A percentile compares a stretch with the other conserved stretches of the same genome.
phyloP scores from a whole-genome alignment of 2,888 invertebrate species.

The Ichneumoninae sp. region DNA sequence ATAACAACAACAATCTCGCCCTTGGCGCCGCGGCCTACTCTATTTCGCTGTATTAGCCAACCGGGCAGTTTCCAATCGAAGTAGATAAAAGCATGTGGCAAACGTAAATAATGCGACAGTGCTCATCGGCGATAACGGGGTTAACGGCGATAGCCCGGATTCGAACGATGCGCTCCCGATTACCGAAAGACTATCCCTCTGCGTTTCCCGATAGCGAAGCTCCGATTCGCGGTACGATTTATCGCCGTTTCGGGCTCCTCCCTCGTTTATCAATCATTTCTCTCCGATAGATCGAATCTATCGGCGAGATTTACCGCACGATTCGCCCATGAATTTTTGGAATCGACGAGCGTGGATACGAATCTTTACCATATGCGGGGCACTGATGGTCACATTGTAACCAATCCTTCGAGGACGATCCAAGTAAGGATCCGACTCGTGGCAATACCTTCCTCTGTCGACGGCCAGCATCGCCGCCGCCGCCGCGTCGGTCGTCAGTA shows the following conservation, averaged over 20 bases:
- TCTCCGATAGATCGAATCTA: background rate
- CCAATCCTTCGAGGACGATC: slow-evolving; percentile 98
- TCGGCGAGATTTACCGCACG: background rate
- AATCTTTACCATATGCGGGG: slow-evolving; percentile 95
- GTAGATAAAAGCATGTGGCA: slow-evolving; percentile 61
- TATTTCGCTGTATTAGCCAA: slow-evolving; percentile 16
- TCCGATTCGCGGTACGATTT: background rate
- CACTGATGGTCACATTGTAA: slow-evolving; percentile 97
- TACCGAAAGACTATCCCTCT: slow-evolving; percentile 27
- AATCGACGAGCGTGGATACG: background rate
- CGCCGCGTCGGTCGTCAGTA: slow-evolving; percentile 91
- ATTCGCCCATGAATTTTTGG: background rate
- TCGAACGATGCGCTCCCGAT: slow-evolving; percentile 53
- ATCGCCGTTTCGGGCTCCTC: background rate
- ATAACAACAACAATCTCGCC: slow-evolving; percentile 20
- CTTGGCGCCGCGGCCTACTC: slow-evolving; percentile 7
- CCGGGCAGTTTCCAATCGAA: slow-evolving; percentile 68
- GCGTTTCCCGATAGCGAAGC: slow-evolving; percentile 25
- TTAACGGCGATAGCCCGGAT: slow-evolving; percentile 72
- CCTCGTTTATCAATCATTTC: background rate
- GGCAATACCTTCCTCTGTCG: slow-evolving; percentile 93
- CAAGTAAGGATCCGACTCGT: slow-evolving; percentile 91
- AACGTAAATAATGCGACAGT: slow-evolving; percentile 51
- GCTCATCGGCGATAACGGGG: slow-evolving; percentile 65
- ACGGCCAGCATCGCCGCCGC: slow-evolving; percentile 93